Evolutionary conservation across 2,113 vertebrate species (phyloP), one percentile per base, ranked within the genome.

Genomic region (Daubentonia madagascariensis): DNA sequence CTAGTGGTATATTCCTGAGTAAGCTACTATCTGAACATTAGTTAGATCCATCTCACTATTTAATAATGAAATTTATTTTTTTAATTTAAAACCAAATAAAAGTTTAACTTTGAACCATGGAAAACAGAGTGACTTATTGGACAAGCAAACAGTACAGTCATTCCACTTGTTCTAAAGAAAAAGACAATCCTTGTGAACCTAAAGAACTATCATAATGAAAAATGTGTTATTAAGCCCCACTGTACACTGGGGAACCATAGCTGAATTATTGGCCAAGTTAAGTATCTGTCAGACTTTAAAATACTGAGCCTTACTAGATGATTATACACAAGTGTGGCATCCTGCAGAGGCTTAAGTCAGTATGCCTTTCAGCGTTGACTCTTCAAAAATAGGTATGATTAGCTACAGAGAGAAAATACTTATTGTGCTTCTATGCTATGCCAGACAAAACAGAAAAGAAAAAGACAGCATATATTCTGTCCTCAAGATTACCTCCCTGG

Each of bases 21-120:
- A 97, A 98, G 96, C 97, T 98, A 98, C 98, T 98, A 95, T 99
- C 98, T 98, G 97, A 98, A 98, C 97, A 90, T 99, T 98, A 98
- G 98, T 99, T 99, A 99, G 98, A 98, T 96, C 97, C 99, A 99
- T 99, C 99, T 98, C 98, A 99, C 98, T 99, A 99, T 99, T 99
- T 99, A 99, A 99, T 99, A 99, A 99, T 0, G 98, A 99, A 99
- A 99, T 99, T 99, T 99, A 99, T 99, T 99, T 99, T 99, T 99
- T 99, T 99, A 99, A 99, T 99, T 99, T 99, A 98, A 99, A 99
- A 98, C 85, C 88, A 98, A 99, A 99, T 99, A 99, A 99, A 99
- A 98, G 94, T 98, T 98, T 98, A 99, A 99, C 98, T 99, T 98
- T 99, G 98, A 99, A 99, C 98, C 99, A 98, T 98, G 98, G 98